Percentiles rank a stretch among this genome's conserved stretches.
phyloP scores from a whole-genome alignment of 2,113 vertebrate genomes.

The Arizona elegans region DNA sequence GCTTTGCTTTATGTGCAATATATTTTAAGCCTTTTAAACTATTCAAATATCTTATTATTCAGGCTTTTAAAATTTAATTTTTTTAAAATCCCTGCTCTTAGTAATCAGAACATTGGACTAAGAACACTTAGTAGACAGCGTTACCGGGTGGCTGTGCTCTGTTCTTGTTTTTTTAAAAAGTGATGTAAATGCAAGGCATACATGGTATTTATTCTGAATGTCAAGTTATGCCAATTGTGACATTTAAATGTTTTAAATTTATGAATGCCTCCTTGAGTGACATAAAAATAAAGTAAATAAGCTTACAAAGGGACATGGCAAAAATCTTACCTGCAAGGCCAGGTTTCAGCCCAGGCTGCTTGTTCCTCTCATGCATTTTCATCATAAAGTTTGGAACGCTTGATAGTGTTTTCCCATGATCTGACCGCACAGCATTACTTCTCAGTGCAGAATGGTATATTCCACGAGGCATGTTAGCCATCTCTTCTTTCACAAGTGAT shows the following conservation, averaged over 20 bases:
- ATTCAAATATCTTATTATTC: background rate
- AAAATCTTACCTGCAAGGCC: slow-evolving; percentile 84
- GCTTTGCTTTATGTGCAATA: background rate
- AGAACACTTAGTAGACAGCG: background rate
- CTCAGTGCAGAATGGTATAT: slow-evolving; percentile 88
- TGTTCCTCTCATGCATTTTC: slow-evolving; percentile 93
- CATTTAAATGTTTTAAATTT: background rate
- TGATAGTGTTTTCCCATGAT: slow-evolving; percentile 85
- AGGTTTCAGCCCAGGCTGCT: slow-evolving; percentile 90
- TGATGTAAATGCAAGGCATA: background rate
- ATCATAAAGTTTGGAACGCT: slow-evolving; percentile 87
- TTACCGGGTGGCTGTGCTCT: too few species aligned
- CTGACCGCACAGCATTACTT: slow-evolving; percentile 69
- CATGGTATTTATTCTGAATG: background rate
- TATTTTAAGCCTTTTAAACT: background rate
- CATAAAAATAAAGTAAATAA: background rate
- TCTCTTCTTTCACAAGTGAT: slow-evolving; percentile 89
- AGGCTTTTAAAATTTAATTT: background rate
- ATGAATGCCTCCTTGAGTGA: background rate
- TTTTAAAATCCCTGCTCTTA: background rate
- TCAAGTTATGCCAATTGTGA: background rate
- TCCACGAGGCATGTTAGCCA: slow-evolving; percentile 89
- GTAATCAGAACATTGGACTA: background rate
- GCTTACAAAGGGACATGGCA: background rate
- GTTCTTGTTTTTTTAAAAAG: background rate